These are phyloP conservation scores for Amphibalanus amphitrite DNA, from an alignment of 1,140 invertebrate species.

Conservation along the genomic window DNA sequence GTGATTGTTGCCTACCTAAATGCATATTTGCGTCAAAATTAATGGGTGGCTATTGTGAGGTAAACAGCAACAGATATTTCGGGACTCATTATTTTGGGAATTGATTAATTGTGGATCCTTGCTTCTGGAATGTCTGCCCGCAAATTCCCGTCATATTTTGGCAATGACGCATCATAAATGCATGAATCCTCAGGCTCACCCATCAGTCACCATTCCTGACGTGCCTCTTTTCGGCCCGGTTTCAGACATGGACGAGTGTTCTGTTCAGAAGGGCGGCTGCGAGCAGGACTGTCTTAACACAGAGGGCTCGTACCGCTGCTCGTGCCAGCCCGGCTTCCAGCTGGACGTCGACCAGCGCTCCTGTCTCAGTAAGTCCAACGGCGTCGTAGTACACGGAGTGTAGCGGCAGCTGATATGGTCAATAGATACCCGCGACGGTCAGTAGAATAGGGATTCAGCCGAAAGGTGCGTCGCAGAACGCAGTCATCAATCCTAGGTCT, in stretches of 20 bases:
- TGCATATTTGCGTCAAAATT: too few relatives aligned
- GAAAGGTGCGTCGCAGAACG: too few relatives aligned
- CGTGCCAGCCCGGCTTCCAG: conserved; percentile 26
- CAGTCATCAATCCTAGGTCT: too few relatives aligned
- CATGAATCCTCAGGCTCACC: background rate
- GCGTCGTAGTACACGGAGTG: background rate
- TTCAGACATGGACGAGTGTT: conserved; percentile 18
- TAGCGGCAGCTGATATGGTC: background rate
- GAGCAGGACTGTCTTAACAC: conserved; percentile 64
- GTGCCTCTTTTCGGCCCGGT: background rate
- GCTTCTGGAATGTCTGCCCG: too few relatives aligned
- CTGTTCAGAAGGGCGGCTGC: conserved; percentile 31
- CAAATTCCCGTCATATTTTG: too few relatives aligned
- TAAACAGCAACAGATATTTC: too few relatives aligned
- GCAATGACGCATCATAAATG: background rate
- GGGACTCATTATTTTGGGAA: too few relatives aligned
- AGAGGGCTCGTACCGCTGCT: conserved; percentile 62
- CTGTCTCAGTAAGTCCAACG: conserved; percentile 19
- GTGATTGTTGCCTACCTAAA: too few relatives aligned
- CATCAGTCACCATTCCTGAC: background rate
- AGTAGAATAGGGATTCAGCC: too few relatives aligned
- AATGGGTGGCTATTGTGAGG: too few relatives aligned
- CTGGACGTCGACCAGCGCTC: conserved; percentile 31
- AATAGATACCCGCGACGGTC: too few relatives aligned
- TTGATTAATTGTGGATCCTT: too few relatives aligned